Conservation (phyloP, 2,888 invertebrate species). For the Podotricha telesiphe region DNA sequence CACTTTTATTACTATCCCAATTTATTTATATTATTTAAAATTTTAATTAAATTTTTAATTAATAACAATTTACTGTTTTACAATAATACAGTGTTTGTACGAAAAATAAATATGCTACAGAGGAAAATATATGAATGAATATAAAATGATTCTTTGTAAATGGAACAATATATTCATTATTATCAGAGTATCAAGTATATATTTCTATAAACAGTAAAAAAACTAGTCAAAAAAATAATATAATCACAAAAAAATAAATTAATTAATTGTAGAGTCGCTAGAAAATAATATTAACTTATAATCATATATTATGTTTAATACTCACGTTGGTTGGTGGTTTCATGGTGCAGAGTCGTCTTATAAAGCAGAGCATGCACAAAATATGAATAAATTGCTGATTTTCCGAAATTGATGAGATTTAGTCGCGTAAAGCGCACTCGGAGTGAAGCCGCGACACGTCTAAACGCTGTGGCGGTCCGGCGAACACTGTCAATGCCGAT, state of each 20-base stretch:
- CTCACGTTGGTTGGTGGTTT: conserved; percentile 78
- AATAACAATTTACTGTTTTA: no score
- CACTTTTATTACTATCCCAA: conserved; percentile 5
- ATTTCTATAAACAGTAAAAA: neutral
- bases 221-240: neutral
- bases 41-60: no score
- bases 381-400: conserved; percentile 29
- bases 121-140: neutral
- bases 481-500: conserved; percentile 62
- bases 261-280: neutral
- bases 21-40: neutral
- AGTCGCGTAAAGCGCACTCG: conserved; percentile 48
- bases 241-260: neutral
- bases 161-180: no score
- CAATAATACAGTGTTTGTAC: no score
- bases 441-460: conserved; percentile 68
- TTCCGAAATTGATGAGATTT: conserved; percentile 21
- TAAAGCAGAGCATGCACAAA: conserved; percentile 65
- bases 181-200: no score
- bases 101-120: neutral
- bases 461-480: conserved; percentile 58
- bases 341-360: conserved; percentile 71
- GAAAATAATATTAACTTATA: neutral
- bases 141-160: no score
- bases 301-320: conserved; percentile 41